Percentiles rank a stretch among this genome's conserved stretches.
phyloP scores from a whole-genome alignment of 1,140 invertebrate genomes.

The Lutraria rhynchaena region DNA sequence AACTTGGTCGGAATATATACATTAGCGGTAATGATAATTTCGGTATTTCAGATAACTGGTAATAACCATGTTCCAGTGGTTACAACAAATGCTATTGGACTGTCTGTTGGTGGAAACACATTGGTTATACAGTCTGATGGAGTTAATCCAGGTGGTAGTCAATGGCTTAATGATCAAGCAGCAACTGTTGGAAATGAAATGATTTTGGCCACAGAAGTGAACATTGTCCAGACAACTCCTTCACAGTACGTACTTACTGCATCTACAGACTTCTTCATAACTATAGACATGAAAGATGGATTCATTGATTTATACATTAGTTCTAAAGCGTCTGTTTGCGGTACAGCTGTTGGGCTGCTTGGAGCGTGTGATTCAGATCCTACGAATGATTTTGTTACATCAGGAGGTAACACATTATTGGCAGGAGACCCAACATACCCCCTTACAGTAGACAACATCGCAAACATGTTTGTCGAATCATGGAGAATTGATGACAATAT shows the following conservation, averaged over 20 bases:
- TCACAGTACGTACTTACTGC: constrained; percentile 39
- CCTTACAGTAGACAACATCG: constrained; percentile 33
- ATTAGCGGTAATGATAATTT: too few species aligned
- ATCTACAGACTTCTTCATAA: constrained; percentile 43
- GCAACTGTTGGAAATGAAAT: constrained; percentile 25
- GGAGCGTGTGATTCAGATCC: constrained; percentile 39
- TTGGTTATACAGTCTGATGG: constrained; percentile 38
- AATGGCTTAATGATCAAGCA: constrained; percentile 27
- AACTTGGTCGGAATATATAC: too few species aligned
- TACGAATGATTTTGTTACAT: constrained; percentile 48
- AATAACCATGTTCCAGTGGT: constrained; percentile 38
- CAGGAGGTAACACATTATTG: constrained; percentile 4
- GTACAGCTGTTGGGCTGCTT: constrained; percentile 18
- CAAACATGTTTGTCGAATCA: constrained; percentile 35
- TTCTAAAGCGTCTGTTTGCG: constrained; percentile 33
- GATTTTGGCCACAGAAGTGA: constrained; percentile 24
- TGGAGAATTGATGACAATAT: constrained; percentile 30
- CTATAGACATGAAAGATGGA: constrained; percentile 41
- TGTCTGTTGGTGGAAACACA: constrained; percentile 31
- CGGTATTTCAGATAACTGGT: constrained; percentile 22
- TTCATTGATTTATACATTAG: constrained; percentile 32
- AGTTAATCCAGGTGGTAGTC: background rate
- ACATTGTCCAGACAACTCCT: constrained; percentile 1
- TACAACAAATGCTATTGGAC: constrained; percentile 32
- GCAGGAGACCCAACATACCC: constrained; percentile 29